Base-by-base conservation (phyloP, 2,113 vertebrate species). In the Taxidea taxus region DNA sequence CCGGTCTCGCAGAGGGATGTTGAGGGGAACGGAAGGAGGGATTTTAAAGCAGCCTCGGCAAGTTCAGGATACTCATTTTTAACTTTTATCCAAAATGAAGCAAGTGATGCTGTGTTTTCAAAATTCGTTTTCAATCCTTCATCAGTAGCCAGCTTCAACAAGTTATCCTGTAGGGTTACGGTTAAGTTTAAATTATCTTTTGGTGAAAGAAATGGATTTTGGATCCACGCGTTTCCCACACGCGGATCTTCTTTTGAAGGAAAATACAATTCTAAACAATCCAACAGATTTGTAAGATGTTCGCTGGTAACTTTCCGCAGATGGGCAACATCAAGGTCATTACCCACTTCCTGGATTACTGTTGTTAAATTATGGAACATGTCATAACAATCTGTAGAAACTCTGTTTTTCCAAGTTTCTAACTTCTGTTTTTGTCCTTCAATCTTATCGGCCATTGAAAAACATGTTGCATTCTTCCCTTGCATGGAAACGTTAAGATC, bases 21-120 rank as follows among this genome's bases (percentile, higher is more conserved):
- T 77, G 95, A 94, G 18, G 88, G 78, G 44, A 97, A 95, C 11
- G 88, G 54, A 39, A 92, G 93, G 56, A 97, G 94, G 64, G 56
- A 82, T 60, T 95, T 97, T 87, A 93, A 87, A 82, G 94, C 90
- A 60, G 88, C 83, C 12, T 92, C 83, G 13, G 89, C 58, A 82
- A 95, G 94, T 39, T 90, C 90, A 15, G 90, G 66, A 72, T 97
- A 95, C 42, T 93, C 86, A 86, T 75, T 75, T 90, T 97, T 95
- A 81, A 95, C 86, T 93, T 90, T 95, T 93, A 93, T 90, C 90
- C 90, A 97, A 90, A 97, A 97, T 44, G 89, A 97, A 89, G 95
- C 78, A 89, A 96, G 84, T 37, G 89, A 92, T 90, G 88, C 89
- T 75, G 95, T 94, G 81, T 81, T 96, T 94, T 94, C 92, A 94